Base-by-base conservation (phyloP, 1,140 invertebrate genomes). In the Drosophila sp. region DNA sequence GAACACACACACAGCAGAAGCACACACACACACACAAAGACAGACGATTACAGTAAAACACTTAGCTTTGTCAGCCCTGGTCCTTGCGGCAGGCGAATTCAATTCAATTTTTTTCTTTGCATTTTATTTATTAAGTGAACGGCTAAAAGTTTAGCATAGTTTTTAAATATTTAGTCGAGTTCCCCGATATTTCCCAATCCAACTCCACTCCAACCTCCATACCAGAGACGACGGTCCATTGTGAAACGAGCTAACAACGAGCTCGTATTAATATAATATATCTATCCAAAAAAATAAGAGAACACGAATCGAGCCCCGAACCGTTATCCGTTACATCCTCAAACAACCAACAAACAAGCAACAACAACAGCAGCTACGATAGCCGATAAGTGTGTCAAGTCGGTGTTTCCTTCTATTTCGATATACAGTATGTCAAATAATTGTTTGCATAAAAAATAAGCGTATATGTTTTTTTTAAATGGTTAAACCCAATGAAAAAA, bases 51-150 rank as follows among this genome's bases (percentile, higher is more conserved):
- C 21, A 62, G 16, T 29, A 41, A 45, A 21, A 40, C 57, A 72
- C 53, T 58, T 53, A 67, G 40, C 70, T 54, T 67, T 69, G 70
- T 50, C 63, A 69, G 62, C 50, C 56, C 56, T 76, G 62, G 76
- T 65, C 63, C 56, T 18, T 54, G 34, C 41, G 40, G 27, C 56
- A 32, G 41, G 50, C 29, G 65, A 34, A 75, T 69, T 76, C 53
- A 45, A 67, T 72, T 57, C 41, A 80, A 76, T 61, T 82, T 76
- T 72, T 76, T 87, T 82, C 71, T 87, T 82, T 89, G 82, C 82
- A 87, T 87, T 87, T 87, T 72, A 82, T 76, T 87, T 89, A 80
- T 61, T 84, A 83, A 83, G 76, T 63, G 80, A 66, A 56, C 80
- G 79, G 78, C 83, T 77, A 71, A 73, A 64, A 75, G 43, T 62